Base-by-base conservation (phyloP, 2,113 vertebrate species). In the Trochalopteron elliotii region DNA sequence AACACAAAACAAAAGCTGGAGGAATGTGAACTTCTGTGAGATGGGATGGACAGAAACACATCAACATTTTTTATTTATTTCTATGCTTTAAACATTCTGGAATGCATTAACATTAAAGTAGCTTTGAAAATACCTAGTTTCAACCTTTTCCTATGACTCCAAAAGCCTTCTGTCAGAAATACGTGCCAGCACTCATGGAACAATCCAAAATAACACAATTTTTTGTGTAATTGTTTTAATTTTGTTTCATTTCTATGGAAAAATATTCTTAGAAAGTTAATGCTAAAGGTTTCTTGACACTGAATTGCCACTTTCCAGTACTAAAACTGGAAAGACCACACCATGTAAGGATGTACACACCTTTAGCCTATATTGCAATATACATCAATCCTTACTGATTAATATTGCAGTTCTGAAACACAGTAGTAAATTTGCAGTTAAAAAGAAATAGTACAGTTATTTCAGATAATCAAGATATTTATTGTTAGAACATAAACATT, bases 401-500 rank as follows among this genome's bases (percentile, higher is more conserved):
- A 56, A 75, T 57, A 53, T 1, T 31, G 49, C 33, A 84, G 49
- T 71, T 91, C 69, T 59, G n/a, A 78, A 37, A 64, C 44, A 61
- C 7, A 56, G 59, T 1, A 83, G 68, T 30, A 95, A 77, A 81
- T n/a, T 67, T 76, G 74, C 27, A 83, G 63, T n/a, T 39, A 25
- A 42, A 59, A 83, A 70, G 10, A 55, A 68, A 35, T 4, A 31
- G n/a, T 49, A 35, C 12, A 53, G 14, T 68, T 70, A 68, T 30
- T 87, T 78, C 72, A 83, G 24, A 42, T 49, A 71, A 55, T 40
- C 17, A 83, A 75, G 45, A 22, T 47, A 81, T 37, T 84, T 82
- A 56, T 15, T 83, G 45, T 18, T 57, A 44, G 45, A 89, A 69
- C 21, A 52, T 30, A 83, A 59, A 40, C 31, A 75, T 98, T 98